Conservation (phyloP, 2,797 vertebrate species). For the Siniperca obscura region DNA sequence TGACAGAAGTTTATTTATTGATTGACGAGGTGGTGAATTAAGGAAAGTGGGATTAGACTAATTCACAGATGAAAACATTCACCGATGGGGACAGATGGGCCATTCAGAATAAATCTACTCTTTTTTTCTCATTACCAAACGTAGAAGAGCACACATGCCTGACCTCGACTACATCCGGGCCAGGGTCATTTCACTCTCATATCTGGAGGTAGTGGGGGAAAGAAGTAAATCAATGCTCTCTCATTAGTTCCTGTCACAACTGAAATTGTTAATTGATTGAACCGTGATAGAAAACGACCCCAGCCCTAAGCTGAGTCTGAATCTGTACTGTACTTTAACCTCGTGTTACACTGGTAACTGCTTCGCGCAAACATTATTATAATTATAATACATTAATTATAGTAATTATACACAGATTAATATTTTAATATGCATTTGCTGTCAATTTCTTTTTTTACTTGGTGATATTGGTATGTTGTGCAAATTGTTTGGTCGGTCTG, state of each 20-base stretch:
- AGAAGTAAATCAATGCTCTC: conserved; percentile 51
- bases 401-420: conserved; percentile 73
- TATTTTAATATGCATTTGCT: conserved; percentile 79
- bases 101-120: conserved; percentile 24
- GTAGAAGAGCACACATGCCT: conserved; percentile 61
- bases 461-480: conserved; percentile 70
- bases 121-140: conserved; percentile 57
- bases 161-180: conserved; percentile 54
- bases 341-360: conserved; percentile 71
- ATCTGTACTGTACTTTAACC: conserved; percentile 73
- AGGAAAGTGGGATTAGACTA: neutral
- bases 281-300: conserved; percentile 36
- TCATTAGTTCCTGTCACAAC: conserved; percentile 58
- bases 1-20: conserved; percentile 37
- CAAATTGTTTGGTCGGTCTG: conserved; percentile 60
- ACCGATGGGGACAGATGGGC: neutral
- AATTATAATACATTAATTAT: conserved; percentile 4
- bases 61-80: conserved; percentile 9
- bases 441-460: conserved; percentile 68
- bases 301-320: conserved; percentile 51
- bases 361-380: conserved; percentile 69
- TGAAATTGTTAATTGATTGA: conserved; percentile 66
- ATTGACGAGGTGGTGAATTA: conserved; percentile 4
- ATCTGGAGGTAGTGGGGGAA: conserved; percentile 20
- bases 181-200: conserved; percentile 45